These are phyloP conservation scores for Lepilemur ruficaudatus DNA, from an alignment of 2,797 vertebrate genomes.

Conservation along the genomic window DNA sequence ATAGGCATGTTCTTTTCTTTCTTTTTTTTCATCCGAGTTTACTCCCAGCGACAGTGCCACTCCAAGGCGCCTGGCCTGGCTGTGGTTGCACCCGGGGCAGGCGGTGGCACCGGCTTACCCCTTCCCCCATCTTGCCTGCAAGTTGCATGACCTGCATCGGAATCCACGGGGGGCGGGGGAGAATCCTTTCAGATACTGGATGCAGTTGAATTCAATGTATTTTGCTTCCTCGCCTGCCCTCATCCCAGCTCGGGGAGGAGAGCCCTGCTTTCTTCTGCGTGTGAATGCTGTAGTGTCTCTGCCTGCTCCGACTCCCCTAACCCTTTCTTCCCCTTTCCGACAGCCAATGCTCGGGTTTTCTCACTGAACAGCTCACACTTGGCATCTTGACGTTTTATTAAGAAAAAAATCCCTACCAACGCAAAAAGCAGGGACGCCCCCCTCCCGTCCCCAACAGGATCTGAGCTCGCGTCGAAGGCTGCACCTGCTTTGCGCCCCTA, in stretches of 20 bases:
- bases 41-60: neutral
- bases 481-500: slow-evolving; percentile 74
- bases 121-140: slow-evolving; percentile 39
- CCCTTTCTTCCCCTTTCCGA: slow-evolving; percentile 61
- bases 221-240: slow-evolving; percentile 64
- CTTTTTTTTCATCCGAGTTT: neutral
- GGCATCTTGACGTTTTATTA: slow-evolving; percentile 57
- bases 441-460: neutral
- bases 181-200: slow-evolving; percentile 64
- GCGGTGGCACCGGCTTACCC: neutral
- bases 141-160: slow-evolving; percentile 69
- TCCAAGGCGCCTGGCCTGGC: neutral
- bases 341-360: neutral
- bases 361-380: neutral
- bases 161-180: slow-evolving; percentile 69
- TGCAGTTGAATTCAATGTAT: slow-evolving; percentile 65
- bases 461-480: slow-evolving; percentile 39
- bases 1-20: slow-evolving; percentile 45
- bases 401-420: neutral
- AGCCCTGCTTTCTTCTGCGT: slow-evolving; percentile 67
- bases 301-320: slow-evolving; percentile 54
- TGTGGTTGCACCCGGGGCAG: neutral
- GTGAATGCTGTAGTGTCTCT: slow-evolving; percentile 76
- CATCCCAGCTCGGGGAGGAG: slow-evolving; percentile 54
- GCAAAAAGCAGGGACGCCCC: slow-evolving; percentile 30